Conservation (phyloP, 2,797 vertebrate species). For the Holocentrus rufus region DNA sequence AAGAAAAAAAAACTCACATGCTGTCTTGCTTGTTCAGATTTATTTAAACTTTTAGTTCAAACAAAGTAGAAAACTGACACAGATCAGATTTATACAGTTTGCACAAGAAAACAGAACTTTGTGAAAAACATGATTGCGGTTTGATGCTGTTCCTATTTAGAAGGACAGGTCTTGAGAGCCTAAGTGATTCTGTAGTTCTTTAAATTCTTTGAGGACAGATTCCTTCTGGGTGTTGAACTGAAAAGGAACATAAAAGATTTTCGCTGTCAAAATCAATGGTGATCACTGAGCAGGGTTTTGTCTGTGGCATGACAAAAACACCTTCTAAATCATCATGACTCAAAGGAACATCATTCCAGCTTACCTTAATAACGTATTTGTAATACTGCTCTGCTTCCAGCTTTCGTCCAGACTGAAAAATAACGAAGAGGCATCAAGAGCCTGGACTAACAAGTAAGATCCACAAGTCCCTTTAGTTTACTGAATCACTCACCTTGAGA, state of each 20-base stretch:
- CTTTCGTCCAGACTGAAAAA: conserved; percentile 82
- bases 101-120: no score
- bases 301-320: neutral
- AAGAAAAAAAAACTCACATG: no score
- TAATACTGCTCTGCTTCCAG: conserved; percentile 90
- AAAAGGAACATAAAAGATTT: neutral
- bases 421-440: neutral
- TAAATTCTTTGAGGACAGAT: conserved; percentile 84
- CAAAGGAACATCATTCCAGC: conserved; percentile 50
- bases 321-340: neutral
- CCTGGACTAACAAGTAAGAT: no score
- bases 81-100: no score
- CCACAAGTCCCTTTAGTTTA: neutral
- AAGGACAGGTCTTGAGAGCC: conserved; percentile 83
- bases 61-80: no score
- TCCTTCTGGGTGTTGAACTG: conserved; percentile 85
- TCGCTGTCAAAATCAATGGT: no score
- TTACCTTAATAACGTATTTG: conserved; percentile 88
- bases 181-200: conserved; percentile 76
- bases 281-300: neutral
- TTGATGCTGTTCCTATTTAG: conserved; percentile 47
- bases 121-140: no score
- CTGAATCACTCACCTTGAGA: conserved; percentile 83
- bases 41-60: no score
- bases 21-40: no score